Base-by-base conservation (phyloP, 2,113 vertebrate species). In the Eudyptes chrysolophus region DNA sequence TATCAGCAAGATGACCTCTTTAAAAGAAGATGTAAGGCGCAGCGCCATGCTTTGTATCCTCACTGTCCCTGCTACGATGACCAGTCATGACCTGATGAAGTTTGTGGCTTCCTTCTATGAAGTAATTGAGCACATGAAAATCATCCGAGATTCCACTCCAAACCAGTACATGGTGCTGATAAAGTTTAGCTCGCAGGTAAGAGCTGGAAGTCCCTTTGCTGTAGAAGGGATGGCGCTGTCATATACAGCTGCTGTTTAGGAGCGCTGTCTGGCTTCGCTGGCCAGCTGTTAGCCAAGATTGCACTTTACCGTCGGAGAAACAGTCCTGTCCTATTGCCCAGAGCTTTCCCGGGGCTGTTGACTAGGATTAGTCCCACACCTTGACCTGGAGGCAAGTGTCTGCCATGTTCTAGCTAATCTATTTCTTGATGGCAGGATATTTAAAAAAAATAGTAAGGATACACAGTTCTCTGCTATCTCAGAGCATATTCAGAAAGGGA, bases 131-230 rank as follows among this genome's bases (percentile, higher is more conserved):
- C 99, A 99, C 96, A 99, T 99, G 99, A 99, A 99, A 98, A 99
- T 99, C 97, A 99, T 99, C 94, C 98, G 99, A 38, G 99, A 99
- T 97, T 99, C 99, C 62, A 99, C 99, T 57, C 99, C 99, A 3
- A 99, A 99, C 98, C 99, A 99, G 92, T 99, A 99, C 97, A 99
- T 99, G 99, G 99, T 99, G 91, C 98, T 99, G 90, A 99, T 99
- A 87, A 99, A 99, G 96, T 99, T 99, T 79, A 98, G 98, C 78
- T 96, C 98, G 1, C 99, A 99, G 99, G 99, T 99, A 97, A 98
- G 94, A 88, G 58, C 92, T 83, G 71, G 65, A 52, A 49, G 38
- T 32, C 22, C 92, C 77, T 91, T 87, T 94, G 54, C 85, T 61
- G 40, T 19, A 17, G 58, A 17, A 34, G 32, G 21, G 38, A 3